Percentiles rank a stretch among this genome's conserved stretches.
Conservation (phyloP, 2,888 invertebrate species). For the Dascillus cervinus region DNA sequence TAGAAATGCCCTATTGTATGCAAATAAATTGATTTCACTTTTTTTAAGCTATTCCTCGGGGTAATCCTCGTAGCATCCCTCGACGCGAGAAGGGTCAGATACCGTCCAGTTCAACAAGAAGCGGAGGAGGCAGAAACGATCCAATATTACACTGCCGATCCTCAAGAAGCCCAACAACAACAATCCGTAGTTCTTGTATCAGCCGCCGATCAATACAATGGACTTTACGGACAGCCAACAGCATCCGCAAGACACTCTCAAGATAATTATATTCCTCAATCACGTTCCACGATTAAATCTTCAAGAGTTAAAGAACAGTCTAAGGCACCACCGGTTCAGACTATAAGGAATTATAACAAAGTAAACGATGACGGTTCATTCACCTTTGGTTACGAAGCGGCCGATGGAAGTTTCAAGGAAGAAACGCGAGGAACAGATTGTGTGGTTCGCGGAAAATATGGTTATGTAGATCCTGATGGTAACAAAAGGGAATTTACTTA, state of each 20-base stretch:
- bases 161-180: slow-evolving; percentile 41
- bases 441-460: slow-evolving; percentile 80
- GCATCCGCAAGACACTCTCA: slow-evolving; percentile 29
- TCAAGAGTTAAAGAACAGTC: slow-evolving; percentile 46
- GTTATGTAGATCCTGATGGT: slow-evolving; percentile 80
- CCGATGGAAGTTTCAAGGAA: slow-evolving; percentile 80
- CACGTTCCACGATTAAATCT: slow-evolving; percentile 8
- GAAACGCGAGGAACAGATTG: slow-evolving; percentile 80
- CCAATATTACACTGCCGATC: slow-evolving; percentile 41
- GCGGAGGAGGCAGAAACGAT: slow-evolving; percentile 42
- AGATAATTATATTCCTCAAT: slow-evolving; percentile 29
- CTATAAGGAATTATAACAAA: slow-evolving; percentile 76
- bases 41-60: no score
- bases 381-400: slow-evolving; percentile 78
- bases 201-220: slow-evolving; percentile 43
- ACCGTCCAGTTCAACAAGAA: slow-evolving; percentile 44
- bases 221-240: slow-evolving; percentile 42
- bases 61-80: no score
- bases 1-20: no score
- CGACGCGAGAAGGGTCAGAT: slow-evolving; percentile 45
- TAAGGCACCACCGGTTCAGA: slow-evolving; percentile 71
- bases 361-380: slow-evolving; percentile 77
- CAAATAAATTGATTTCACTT: no score
- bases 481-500: slow-evolving; percentile 81
- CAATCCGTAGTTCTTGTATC: slow-evolving; percentile 39